phyloP scores from a whole-genome alignment of 1,140 invertebrate genomes.

The Phocides pigmalion region DNA sequence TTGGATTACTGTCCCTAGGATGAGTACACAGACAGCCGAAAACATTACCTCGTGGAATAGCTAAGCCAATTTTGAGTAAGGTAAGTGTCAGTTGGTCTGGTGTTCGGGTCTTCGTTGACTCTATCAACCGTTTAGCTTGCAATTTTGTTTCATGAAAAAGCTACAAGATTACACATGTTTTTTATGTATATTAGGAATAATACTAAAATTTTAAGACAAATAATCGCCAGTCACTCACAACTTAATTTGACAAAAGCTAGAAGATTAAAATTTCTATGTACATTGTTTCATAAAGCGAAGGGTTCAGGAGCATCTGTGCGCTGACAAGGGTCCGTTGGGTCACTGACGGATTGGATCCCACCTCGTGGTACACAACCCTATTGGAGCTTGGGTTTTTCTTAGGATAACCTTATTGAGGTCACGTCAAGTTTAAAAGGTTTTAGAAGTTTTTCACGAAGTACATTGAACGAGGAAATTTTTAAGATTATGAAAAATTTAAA shows the following conservation, averaged over 20 bases:
- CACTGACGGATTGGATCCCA: conserved; percentile 50
- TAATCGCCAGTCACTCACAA: conserved; percentile 2
- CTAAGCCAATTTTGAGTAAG: too few species aligned
- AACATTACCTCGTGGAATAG: too few species aligned
- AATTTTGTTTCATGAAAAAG: too few species aligned
- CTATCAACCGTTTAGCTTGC: too few species aligned
- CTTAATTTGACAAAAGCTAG: conserved; percentile 30
- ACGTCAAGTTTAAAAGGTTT: neutral
- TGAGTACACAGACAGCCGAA: too few species aligned
- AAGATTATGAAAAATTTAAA: too few species aligned
- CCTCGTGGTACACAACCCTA: conserved; percentile 23
- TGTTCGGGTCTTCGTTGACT: too few species aligned
- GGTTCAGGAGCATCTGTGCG: conserved; percentile 54
- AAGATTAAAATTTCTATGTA: conserved; percentile 66
- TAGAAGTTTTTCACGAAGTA: neutral
- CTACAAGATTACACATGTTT: too few species aligned
- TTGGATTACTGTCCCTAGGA: too few species aligned
- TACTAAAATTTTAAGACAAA: neutral
- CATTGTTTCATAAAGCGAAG: conserved; percentile 60
- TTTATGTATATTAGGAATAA: too few species aligned
- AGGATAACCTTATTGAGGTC: conserved; percentile 5
- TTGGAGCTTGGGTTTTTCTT: conserved; percentile 9
- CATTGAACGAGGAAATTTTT: too few species aligned
- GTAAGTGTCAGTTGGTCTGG: too few species aligned
- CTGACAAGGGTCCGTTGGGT: conserved; percentile 59